A percentile compares a stretch with the other conserved stretches of the same genome.
phyloP scores from a whole-genome alignment of 2,888 invertebrate genomes.

The Spilosoma lubricipeda region DNA sequence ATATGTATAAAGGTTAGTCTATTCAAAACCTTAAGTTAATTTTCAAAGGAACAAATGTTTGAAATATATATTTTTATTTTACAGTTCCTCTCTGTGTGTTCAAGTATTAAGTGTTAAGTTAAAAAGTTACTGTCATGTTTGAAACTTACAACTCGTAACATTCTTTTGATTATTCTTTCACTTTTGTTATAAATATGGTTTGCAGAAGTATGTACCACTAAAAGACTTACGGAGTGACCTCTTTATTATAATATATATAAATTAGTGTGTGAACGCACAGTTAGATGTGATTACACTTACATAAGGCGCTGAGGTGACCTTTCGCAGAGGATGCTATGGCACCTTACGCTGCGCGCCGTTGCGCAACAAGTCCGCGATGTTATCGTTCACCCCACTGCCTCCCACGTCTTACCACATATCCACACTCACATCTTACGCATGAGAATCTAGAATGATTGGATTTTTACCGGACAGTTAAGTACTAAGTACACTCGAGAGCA shows the following conservation, averaged over 20 bases:
- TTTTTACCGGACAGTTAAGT: neutral
- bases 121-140: neutral
- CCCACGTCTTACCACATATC: conserved; percentile 34
- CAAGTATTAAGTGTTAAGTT: neutral
- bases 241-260: conserved; percentile 33
- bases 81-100: neutral
- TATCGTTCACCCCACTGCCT: conserved; percentile 66
- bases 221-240: conserved; percentile 19
- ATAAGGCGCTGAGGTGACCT: conserved; percentile 73
- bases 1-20: no score
- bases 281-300: conserved; percentile 60
- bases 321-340: conserved; percentile 74
- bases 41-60: neutral
- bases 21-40: no score
- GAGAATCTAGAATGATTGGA: conserved; percentile 21
- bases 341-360: conserved; percentile 69
- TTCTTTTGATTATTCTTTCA: neutral
- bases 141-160: neutral
- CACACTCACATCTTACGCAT: conserved; percentile 35
- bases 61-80: neutral
- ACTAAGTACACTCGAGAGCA: neutral
- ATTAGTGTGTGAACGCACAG: conserved; percentile 31
- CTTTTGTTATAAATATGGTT: neutral
- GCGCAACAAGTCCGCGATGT: conserved; percentile 63
- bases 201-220: neutral